These are phyloP conservation scores for Caenorhabditis sp. DNA, from an alignment of 2,888 invertebrate genomes.

Conservation along the genomic window DNA sequence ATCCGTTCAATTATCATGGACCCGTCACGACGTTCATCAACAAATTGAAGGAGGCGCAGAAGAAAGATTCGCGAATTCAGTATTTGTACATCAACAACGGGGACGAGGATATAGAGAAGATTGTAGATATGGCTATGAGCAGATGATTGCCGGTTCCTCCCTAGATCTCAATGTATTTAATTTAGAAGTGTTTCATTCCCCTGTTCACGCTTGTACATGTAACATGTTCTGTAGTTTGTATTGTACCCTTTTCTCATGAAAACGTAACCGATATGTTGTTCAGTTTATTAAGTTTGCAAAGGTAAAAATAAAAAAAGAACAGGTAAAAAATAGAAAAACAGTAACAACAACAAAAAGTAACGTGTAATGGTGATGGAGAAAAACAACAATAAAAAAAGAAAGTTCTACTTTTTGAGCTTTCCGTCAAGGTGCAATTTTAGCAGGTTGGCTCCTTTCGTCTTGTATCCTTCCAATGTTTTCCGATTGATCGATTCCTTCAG, in stretches of 20 bases:
- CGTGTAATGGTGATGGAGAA: neutral
- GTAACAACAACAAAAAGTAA: too few species aligned
- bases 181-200: too few species aligned
- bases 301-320: constrained; percentile 6
- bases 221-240: too few species aligned
- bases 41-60: constrained; percentile 8
- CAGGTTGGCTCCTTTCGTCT: constrained; percentile 62
- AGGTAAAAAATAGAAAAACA: constrained; percentile 17
- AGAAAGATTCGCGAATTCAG: neutral
- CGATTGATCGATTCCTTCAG: constrained; percentile 57
- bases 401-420: constrained; percentile 28
- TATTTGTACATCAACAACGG: constrained; percentile 21
- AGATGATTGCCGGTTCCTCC: neutral
- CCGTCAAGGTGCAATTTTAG: constrained; percentile 49
- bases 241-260: neutral
- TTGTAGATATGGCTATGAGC: constrained; percentile 10
- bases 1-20: constrained; percentile 28
- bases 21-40: constrained; percentile 14
- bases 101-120: constrained; percentile 14
- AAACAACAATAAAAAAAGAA: constrained; percentile 4
- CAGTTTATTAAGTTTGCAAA: neutral
- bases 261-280: too few species aligned
- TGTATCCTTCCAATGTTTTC: constrained; percentile 61
- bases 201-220: too few species aligned
- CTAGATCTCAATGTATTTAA: too few species aligned